Base-by-base conservation (phyloP, 2,797 vertebrate genomes). In the Acanthornis magna region DNA sequence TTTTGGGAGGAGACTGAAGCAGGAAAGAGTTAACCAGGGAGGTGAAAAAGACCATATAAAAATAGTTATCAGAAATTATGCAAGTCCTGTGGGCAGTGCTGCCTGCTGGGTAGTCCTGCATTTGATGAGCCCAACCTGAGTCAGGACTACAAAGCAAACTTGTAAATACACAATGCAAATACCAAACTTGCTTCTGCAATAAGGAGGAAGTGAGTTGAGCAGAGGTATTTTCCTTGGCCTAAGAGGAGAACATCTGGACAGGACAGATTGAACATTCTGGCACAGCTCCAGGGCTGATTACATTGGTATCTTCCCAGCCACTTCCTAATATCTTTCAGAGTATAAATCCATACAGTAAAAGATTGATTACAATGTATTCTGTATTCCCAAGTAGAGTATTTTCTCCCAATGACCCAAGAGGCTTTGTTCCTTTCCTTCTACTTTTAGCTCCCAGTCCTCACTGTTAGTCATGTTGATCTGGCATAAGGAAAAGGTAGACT, bases 141-240 rank as follows among this genome's bases (percentile, higher is more conserved):
- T 50, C 34, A 87, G 43, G 53, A 58, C n/a, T 79, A 42, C 10
- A 63, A 76, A 61, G 4, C 32, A 76, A 68, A 76, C 40, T 11
- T 61, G 19, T 30, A 63, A 83, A 55, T 7, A 36, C 16, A 30
- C 4, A 63, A 19, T n/a, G 11, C 11, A 83, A 75, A 34, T 55
- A 63, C 36, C n/a, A 76, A 40, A 76, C 13, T 45, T 76, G 22
- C 36, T 38, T 80, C 60, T 77, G 19, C 25, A 70, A 72, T 40
- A 43, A 57, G 27, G 22, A 60, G 25, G 8, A 83, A 72, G 12
- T 0, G 0, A 43, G 29, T 16, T 5, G 13, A 16, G 30, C 18
- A 38, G n/a, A 91, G 16, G 34, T 48, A 38, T 29, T 88, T 83
- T 75, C 21, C 55, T 67, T 57, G 70, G 22, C n/a, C n/a, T 83